Evolutionary conservation across 1,140 invertebrate genomes (phyloP).

Genomic region (Drosophila fuyamai): DNA sequence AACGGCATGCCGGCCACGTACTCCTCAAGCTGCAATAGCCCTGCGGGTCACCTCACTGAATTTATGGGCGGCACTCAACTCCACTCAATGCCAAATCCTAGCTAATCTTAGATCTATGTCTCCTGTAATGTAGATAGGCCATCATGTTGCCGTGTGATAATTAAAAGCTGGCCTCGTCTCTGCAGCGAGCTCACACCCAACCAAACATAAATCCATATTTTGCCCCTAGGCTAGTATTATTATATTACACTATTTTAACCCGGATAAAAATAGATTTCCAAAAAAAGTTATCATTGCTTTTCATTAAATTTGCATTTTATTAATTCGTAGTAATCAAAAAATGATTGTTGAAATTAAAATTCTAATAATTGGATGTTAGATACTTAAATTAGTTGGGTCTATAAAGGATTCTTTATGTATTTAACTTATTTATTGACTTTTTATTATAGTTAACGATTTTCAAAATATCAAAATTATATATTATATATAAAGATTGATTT

Average conservation of each 20-base stretch:
- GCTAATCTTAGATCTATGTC: slow-evolving; percentile 26
- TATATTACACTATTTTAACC: neutral
- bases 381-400: neutral
- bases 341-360: neutral
- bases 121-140: slow-evolving; percentile 28
- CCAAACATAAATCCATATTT: neutral
- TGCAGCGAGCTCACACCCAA: slow-evolving; percentile 18
- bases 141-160: slow-evolving; percentile 33
- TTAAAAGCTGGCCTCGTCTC: slow-evolving; percentile 22
- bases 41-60: slow-evolving; percentile 20
- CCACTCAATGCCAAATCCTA: slow-evolving; percentile 44
- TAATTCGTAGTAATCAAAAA: neutral
- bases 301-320: neutral
- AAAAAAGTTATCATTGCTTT: neutral
- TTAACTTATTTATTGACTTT: no score
- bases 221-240: slow-evolving; percentile 3
- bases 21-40: slow-evolving; percentile 50
- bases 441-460: no score
- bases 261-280: slow-evolving; percentile 1
- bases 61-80: slow-evolving; percentile 27
- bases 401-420: neutral
- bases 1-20: slow-evolving; percentile 47
- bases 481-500: no score
- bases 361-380: neutral
- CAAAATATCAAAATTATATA: no score